Evolutionary conservation across 2,888 invertebrate species (phyloP).

Genomic region (Drosophila borealis): DNA sequence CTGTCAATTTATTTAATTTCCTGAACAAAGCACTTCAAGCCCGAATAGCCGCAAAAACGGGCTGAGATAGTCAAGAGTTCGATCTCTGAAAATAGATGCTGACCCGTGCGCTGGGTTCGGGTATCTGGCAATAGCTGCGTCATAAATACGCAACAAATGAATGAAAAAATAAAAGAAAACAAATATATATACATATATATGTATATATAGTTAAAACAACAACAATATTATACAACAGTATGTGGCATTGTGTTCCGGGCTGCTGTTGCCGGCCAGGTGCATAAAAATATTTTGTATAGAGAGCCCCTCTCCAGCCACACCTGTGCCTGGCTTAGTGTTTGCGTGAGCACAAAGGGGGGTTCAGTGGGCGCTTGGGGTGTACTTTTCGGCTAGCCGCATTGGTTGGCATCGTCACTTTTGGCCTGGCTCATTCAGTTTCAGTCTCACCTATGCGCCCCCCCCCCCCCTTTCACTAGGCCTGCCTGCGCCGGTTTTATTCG

Average conservation of each 20-base stretch:
- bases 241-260: slow-evolving; percentile 42
- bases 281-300: slow-evolving; percentile 47
- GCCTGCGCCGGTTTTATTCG: background rate
- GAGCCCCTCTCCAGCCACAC: background rate
- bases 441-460: background rate
- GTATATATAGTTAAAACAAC: slow-evolving; percentile 33
- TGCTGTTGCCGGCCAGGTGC: slow-evolving; percentile 17
- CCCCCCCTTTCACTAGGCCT: too few relatives aligned
- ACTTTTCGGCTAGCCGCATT: slow-evolving; percentile 63
- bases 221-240: slow-evolving; percentile 49
- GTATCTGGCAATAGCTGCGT: slow-evolving; percentile 36
- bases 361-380: background rate
- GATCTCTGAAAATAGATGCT: background rate
- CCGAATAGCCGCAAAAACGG: too few relatives aligned
- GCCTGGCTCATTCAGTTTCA: slow-evolving; percentile 21
- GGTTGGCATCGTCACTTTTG: slow-evolving; percentile 21
- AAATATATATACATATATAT: slow-evolving; percentile 25
- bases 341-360: background rate
- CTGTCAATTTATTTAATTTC: too few relatives aligned
- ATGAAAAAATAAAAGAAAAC: slow-evolving; percentile 14
- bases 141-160: slow-evolving; percentile 70
- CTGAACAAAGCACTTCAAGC: too few relatives aligned
- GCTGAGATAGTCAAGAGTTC: too few relatives aligned
- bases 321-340: slow-evolving; percentile 8
- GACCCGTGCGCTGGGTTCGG: slow-evolving; percentile 11